Evolutionary conservation across 2,113 vertebrate species (phyloP).

Genomic region (Chloropsis hardwickii): DNA sequence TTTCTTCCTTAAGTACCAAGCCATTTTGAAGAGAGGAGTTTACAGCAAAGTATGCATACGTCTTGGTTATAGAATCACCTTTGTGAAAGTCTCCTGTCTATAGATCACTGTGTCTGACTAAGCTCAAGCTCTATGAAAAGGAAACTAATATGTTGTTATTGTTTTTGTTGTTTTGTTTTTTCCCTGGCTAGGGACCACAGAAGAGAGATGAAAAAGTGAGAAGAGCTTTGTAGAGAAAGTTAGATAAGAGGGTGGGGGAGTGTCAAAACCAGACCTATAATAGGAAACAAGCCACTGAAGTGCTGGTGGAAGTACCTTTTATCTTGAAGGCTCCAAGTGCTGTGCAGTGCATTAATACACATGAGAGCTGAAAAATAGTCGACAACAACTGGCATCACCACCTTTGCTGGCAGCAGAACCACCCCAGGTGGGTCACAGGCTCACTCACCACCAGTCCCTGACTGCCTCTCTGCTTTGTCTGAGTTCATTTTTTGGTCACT

Average conservation of each 20-base stretch:
- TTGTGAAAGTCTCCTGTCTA: background rate
- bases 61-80: slow-evolving; percentile 2
- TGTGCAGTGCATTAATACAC: background rate
- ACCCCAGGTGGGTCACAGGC: background rate
- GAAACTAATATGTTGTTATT: background rate
- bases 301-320: slow-evolving; percentile 44
- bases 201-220: slow-evolving; percentile 46
- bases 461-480: background rate
- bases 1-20: background rate
- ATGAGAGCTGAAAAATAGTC: background rate
- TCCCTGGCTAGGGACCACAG: background rate
- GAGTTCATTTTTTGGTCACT: background rate
- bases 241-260: slow-evolving; percentile 47
- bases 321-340: slow-evolving; percentile 23
- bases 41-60: background rate
- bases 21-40: background rate
- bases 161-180: background rate
- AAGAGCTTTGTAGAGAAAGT: slow-evolving; percentile 52
- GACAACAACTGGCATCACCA: background rate
- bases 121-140: background rate
- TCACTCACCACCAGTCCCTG: background rate
- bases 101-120: background rate
- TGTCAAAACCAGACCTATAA: slow-evolving; percentile 45
- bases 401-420: background rate
- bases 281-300: slow-evolving; percentile 38